Evolutionary conservation across 2,113 vertebrate genomes (phyloP).

Genomic region (Lamprologus sp.): DNA sequence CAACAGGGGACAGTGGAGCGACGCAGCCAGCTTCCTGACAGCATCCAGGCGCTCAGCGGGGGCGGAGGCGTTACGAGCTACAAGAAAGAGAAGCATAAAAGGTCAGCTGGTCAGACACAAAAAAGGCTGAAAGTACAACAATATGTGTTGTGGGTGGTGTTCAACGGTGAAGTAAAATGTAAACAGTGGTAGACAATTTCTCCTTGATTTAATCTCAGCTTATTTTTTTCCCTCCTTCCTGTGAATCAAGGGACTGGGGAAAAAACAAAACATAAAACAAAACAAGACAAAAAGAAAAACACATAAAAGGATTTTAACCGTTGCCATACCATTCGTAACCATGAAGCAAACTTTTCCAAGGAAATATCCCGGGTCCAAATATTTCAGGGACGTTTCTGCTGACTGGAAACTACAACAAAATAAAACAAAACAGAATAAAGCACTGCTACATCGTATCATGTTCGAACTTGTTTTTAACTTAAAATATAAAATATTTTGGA

Average conservation of each 20-base stretch:
- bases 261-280: neutral
- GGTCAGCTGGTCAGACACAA: neutral
- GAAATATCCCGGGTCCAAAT: conserved; percentile 67
- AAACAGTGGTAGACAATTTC: neutral
- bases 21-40: conserved; percentile 61
- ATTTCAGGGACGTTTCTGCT: conserved; percentile 56
- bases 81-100: neutral
- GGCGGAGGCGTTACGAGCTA: conserved; percentile 51
- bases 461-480: neutral
- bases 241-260: neutral
- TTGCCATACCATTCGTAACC: conserved; percentile 64
- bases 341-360: conserved; percentile 75
- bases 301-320: neutral
- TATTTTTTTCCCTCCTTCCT: neutral
- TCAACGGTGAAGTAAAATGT: neutral
- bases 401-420: conserved; percentile 53
- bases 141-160: neutral
- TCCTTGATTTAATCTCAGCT: neutral
- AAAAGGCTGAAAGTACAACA: neutral
- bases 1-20: conserved; percentile 62
- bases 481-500: neutral
- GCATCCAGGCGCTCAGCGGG: conserved; percentile 50
- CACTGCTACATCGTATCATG: neutral
- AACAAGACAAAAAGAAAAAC: neutral
- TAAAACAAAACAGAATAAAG: neutral